phyloP scores from a whole-genome alignment of 2,797 vertebrate genomes.

The Epinephelus malabaricus region DNA sequence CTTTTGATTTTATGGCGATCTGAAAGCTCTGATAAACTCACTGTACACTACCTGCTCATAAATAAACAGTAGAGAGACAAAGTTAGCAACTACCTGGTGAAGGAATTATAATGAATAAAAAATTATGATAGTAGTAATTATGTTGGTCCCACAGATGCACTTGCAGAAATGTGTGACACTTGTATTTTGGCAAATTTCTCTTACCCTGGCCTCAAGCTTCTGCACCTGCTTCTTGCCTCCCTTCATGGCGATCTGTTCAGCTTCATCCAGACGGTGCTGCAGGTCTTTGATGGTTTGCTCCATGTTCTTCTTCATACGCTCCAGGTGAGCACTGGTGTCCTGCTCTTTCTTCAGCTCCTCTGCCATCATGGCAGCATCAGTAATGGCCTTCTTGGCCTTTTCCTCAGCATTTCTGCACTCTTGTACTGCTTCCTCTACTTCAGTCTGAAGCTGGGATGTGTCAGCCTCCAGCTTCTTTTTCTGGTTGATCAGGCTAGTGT shows the following conservation, averaged over 20 bases:
- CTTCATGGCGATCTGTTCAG: constrained; percentile 91
- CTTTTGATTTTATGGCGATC: neutral
- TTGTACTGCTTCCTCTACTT: constrained; percentile 89
- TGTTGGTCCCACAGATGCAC: neutral
- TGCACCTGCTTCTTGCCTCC: constrained; percentile 92
- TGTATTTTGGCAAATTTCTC: constrained; percentile 23
- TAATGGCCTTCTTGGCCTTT: constrained; percentile 94
- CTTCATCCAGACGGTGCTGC: constrained; percentile 92
- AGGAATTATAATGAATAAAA: no score
- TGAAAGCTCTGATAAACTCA: neutral
- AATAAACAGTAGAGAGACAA: neutral
- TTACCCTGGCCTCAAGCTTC: constrained; percentile 89
- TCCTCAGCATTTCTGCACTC: constrained; percentile 93
- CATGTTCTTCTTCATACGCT: constrained; percentile 90
- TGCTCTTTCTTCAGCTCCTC: constrained; percentile 95
- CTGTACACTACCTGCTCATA: neutral
- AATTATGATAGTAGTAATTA: neutral
- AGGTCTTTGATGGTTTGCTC: constrained; percentile 93
- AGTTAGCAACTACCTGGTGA: neutral
- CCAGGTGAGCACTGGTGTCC: constrained; percentile 92
- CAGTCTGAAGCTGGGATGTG: constrained; percentile 86
- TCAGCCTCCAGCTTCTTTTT: constrained; percentile 92
- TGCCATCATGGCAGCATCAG: constrained; percentile 95
- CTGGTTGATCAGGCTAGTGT: constrained; percentile 90
- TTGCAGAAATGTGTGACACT: neutral